Base-by-base conservation (phyloP, 2,888 invertebrate genomes). In the Drosophila neonasuta region DNA sequence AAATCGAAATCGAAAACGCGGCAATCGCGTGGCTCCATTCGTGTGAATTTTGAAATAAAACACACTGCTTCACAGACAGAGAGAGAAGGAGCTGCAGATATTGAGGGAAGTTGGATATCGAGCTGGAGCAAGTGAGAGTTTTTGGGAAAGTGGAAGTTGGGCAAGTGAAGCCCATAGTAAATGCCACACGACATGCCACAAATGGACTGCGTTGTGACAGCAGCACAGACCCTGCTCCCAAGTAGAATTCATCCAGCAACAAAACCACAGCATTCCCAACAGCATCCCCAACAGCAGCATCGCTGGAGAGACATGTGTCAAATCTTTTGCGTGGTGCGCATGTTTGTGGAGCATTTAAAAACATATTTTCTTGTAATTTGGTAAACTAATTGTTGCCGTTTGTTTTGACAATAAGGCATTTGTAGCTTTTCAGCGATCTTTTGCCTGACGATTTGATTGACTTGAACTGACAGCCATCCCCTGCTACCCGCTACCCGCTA, bases 391-490 rank as follows among this genome's bases (percentile, higher is more conserved):
- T 89, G 88, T 88, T 82, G 86, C 81, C 82, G 75, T 80, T 76
- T 88, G 88, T 89, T 89, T 89, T 88, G 89, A 89, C 89, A 89
- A 88, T 88, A 87, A 82, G 89, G 88, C 88, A 89, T 89, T 89
- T 88, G 88, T 88, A 87, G 87, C 86, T 84, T 85, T 85, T 87
- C 85, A 83, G 80, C 85, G 66, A 63, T 66, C 60, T 51, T 54
- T 44, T n/a, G 51, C 13, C 65, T 66, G 74, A 74, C 74, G 70
- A 74, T 85, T 83, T 83, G 85, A 83, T 85, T 83, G 83, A 83
- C 83, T 83, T 68, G 68, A 52, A 50, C 82, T 80, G 81, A 79
- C 81, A 83, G 71, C 65, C 30, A 17, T 32, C 13, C n/a, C 17
- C 29, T 15, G 10, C 29, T 1, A 0, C 13, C 9, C 45, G 20